phyloP scores from a whole-genome alignment of 1,140 invertebrate genomes.

The Cryptotermes secundus region DNA sequence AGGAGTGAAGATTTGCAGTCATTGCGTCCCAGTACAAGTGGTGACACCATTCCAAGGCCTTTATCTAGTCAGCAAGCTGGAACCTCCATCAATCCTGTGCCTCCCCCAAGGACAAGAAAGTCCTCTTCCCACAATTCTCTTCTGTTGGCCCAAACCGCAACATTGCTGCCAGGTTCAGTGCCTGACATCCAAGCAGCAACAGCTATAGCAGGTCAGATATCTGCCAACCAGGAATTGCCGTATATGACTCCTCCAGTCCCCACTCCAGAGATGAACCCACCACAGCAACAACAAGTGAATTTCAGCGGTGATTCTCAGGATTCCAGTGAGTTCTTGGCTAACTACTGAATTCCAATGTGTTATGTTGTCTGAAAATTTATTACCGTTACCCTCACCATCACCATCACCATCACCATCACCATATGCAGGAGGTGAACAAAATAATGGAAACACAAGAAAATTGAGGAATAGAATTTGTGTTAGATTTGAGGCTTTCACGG shows the following conservation, averaged over 20 bases:
- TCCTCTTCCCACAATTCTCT: constrained; percentile 45
- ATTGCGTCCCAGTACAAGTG: background rate
- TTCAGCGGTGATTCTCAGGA: constrained; percentile 86
- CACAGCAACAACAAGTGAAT: constrained; percentile 52
- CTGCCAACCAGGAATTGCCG: constrained; percentile 83
- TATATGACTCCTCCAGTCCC: constrained; percentile 83
- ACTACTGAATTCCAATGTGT: no score
- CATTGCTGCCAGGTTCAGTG: constrained; percentile 8
- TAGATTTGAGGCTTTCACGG: no score
- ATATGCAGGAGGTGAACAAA: no score
- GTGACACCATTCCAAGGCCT: background rate
- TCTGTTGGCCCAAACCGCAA: background rate
- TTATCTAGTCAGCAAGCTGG: background rate
- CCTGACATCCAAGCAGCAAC: constrained; percentile 70
- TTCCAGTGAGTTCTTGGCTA: constrained; percentile 55
- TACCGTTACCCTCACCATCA: no score
- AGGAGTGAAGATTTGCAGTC: background rate
- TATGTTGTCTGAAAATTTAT: no score
- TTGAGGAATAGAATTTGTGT: no score
- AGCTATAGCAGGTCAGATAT: constrained; percentile 78
- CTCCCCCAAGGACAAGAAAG: constrained; percentile 52
- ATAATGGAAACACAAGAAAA: no score
- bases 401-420: no score
- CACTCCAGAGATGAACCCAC: constrained; percentile 39
- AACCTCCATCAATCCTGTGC: constrained; percentile 45